phyloP scores from a whole-genome alignment of 2,797 vertebrate species.

The Zonotrichia albicollis region DNA sequence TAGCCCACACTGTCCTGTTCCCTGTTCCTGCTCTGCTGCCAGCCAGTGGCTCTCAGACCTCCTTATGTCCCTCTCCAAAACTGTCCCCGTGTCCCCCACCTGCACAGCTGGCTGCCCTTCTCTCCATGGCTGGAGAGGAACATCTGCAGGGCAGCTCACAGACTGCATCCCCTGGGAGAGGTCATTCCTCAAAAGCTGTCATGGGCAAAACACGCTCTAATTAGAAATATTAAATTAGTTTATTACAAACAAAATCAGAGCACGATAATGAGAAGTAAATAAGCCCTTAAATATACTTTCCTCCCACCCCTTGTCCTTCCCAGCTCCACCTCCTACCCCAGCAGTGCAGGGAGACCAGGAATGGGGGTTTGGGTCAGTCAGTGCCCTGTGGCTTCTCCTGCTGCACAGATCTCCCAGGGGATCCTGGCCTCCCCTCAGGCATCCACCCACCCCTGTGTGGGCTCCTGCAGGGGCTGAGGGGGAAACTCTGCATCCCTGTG shows the following conservation, averaged over 20 bases:
- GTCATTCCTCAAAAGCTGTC: neutral
- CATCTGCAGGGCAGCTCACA: too few species aligned
- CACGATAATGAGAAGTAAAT: neutral
- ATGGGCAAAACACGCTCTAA: neutral
- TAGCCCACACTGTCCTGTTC: too few species aligned
- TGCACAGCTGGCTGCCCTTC: too few species aligned
- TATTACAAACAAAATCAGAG: neutral
- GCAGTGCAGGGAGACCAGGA: neutral
- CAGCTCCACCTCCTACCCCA: neutral
- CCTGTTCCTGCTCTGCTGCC: too few species aligned
- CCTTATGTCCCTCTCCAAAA: too few species aligned
- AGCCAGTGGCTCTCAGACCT: too few species aligned
- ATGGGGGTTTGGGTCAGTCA: neutral
- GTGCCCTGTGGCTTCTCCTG: fast-evolving
- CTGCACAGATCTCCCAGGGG: neutral
- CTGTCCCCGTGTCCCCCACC: too few species aligned
- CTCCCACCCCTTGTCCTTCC: neutral
- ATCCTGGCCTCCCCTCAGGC: neutral
- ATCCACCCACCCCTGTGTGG: neutral
- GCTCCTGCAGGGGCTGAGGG: neutral
- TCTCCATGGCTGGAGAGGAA: too few species aligned
- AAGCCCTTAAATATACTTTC: neutral
- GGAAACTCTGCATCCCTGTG: neutral
- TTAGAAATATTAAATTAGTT: neutral
- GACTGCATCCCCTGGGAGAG: too few species aligned